Evolutionary conservation across 2,888 invertebrate species (phyloP), one percentile per base, ranked within the genome.

Genomic region (Leptinotarsa juncta): DNA sequence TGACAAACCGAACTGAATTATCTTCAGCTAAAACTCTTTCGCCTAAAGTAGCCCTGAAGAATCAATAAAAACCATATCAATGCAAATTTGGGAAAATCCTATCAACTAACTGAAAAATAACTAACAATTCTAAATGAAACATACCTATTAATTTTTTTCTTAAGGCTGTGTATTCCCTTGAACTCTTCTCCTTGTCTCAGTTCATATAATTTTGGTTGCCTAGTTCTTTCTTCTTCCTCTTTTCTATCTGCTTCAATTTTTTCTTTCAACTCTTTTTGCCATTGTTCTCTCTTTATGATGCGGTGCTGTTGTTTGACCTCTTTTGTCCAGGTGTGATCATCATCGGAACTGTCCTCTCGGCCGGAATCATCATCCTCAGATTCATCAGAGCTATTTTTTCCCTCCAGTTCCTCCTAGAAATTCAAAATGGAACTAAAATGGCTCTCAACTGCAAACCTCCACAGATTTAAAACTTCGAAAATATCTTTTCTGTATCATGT

Each of bases 251-350:
- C 79, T n/a, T 86, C 85, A 16, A 87, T 86, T 20, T 84, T 80
- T 81, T 81, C 86, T 80, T 85, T 87, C 81, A 82, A 86, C 80
- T 88, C 83, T 82, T 85, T 84, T 82, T 87, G 70, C 86, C 88
- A 83, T 83, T 90, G 85, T 86, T 91, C 89, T 85, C 89, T 82
- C 85, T 93, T 89, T 18, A 93, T 90, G n/a, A 91, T 88, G 83
- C 90, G 90, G 84, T 95, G 93, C 83, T 94, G 92, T 83, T 93
- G 93, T 83, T 94, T 94, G 73, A 96, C 92, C 88, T 96, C 95
- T 84, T 93, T 92, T 0, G 92, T 91, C 94, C 95, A 96, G 5
- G 92, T 90, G 76, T 92, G 92, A 71, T 96, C 95, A 85, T 96
- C 96, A 81, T 96, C 96, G 2, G 96, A 95, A 85, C 94, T 91